phyloP scores from a whole-genome alignment of 2,113 vertebrate genomes.

The Mellivora capensis region DNA sequence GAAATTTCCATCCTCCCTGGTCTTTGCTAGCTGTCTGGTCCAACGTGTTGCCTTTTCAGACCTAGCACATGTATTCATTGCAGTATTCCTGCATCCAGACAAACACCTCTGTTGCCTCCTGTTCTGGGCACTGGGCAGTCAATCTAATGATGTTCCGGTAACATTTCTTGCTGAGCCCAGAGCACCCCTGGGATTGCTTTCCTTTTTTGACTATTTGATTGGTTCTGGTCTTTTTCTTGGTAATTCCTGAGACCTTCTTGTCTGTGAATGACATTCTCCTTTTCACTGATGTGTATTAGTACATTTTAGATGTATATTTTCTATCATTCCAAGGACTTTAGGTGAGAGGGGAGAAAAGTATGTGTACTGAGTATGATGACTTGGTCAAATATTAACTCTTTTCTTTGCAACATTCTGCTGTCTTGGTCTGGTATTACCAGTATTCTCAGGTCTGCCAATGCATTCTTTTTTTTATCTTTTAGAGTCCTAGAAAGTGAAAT shows the following conservation, averaged over 20 bases:
- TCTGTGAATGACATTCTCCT: neutral
- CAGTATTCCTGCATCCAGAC: neutral
- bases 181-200: neutral
- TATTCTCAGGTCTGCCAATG: neutral
- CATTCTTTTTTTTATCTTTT: neutral
- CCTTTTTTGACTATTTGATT: neutral
- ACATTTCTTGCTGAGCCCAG: neutral
- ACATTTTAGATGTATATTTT: neutral
- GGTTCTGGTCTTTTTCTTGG: neutral
- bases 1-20: neutral
- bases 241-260: neutral
- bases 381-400: neutral
- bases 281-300: neutral
- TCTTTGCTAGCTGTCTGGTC: neutral
- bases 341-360: neutral
- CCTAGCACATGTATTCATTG: neutral
- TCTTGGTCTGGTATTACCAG: neutral
- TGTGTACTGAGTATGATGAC: neutral
- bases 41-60: neutral
- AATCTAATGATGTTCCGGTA: neutral
- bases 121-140: neutral
- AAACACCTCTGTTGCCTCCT: neutral
- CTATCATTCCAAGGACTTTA: neutral
- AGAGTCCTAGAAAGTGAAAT: neutral
- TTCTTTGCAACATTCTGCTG: neutral